phyloP scores from a whole-genome alignment of 2,888 invertebrate genomes.

The Chrysopilus asiliformis region DNA sequence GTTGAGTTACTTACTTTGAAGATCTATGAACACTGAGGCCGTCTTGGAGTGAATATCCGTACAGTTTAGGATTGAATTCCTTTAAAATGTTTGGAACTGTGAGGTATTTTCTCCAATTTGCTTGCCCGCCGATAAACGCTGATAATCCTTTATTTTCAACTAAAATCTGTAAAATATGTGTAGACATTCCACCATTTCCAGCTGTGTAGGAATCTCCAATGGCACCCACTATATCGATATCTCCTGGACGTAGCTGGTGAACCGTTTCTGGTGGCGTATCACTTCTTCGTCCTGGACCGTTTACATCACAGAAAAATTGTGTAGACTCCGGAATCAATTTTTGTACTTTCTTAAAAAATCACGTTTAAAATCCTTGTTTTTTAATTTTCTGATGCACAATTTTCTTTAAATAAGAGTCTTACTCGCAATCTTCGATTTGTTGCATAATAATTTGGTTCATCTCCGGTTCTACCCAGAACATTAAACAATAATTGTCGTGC shows the following conservation, averaged over 20 bases:
- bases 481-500: no score
- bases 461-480: no score
- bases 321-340: conserved; percentile 22
- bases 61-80: conserved; percentile 48
- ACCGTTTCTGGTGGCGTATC: conserved; percentile 39
- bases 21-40: conserved; percentile 36
- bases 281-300: conserved; percentile 31
- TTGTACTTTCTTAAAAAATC: conserved; percentile 36
- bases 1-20: conserved; percentile 24
- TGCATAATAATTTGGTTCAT: no score
- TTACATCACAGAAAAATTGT: conserved; percentile 28
- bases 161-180: conserved; percentile 29
- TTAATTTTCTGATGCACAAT: no score
- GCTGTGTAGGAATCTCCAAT: conserved; percentile 49
- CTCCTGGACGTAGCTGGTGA: conserved; percentile 45
- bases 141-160: conserved; percentile 39
- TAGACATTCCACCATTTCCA: conserved; percentile 40
- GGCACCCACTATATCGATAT: conserved; percentile 45
- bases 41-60: conserved; percentile 45
- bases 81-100: conserved; percentile 48
- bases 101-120: conserved; percentile 40
- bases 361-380: no score
- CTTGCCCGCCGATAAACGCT: conserved; percentile 41
- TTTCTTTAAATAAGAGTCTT: no score
- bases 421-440: no score